A percentile compares a stretch with the other conserved stretches of the same genome.
Conservation (phyloP, 2,113 vertebrate genomes). For the Zonotrichia leucophrys region DNA sequence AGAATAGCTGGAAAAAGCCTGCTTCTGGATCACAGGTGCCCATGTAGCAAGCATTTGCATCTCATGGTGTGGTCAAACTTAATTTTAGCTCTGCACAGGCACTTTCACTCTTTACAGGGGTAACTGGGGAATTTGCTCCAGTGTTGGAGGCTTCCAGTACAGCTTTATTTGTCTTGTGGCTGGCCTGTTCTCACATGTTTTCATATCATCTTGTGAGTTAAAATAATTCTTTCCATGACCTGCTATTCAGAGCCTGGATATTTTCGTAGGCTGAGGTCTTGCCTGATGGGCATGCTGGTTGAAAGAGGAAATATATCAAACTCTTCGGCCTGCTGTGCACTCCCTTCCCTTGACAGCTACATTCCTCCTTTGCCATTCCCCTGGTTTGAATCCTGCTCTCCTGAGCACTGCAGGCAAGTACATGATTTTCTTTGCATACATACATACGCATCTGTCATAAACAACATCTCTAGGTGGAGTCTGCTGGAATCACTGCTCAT, state of each 20-base stretch:
- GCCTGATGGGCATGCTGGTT: background rate
- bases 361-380: background rate
- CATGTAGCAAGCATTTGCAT: background rate
- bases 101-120: background rate
- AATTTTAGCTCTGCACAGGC: background rate
- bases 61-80: background rate
- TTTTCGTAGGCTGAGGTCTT: background rate
- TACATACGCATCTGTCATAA: background rate
- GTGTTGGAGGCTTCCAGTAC: background rate
- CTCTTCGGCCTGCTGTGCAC: background rate
- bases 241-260: background rate
- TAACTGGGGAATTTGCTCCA: background rate
- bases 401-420: background rate
- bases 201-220: background rate
- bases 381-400: background rate
- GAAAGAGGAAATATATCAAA: background rate
- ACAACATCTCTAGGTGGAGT: background rate
- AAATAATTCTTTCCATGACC: background rate
- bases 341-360: fast-evolving
- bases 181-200: background rate
- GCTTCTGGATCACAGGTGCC: background rate
- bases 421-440: background rate
- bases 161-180: background rate
- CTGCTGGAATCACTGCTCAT: background rate
- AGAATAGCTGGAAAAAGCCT: background rate